A percentile compares a stretch with the other conserved stretches of the same genome.
These are phyloP conservation scores for Diplazon laetatorius DNA, from an alignment of 2,888 invertebrate species.

Conservation along the genomic window DNA sequence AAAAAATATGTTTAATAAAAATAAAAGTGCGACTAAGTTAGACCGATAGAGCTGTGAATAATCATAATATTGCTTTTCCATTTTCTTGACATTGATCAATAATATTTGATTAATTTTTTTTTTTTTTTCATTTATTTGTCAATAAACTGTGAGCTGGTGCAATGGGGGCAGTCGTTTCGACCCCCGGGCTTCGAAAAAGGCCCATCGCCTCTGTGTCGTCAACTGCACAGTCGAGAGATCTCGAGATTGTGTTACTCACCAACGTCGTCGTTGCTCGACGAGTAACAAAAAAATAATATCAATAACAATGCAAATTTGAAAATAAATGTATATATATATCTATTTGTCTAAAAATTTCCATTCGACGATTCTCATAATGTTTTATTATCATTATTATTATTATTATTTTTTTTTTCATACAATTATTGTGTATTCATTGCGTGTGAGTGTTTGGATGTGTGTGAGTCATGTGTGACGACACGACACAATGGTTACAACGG, in stretches of 20 bases:
- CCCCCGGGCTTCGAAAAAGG: no score
- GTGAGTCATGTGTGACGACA: slow-evolving; percentile 32
- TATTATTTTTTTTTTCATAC: no score
- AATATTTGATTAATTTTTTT: background rate
- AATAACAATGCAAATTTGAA: background rate
- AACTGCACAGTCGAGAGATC: no score
- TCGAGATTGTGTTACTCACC: no score
- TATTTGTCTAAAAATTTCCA: slow-evolving; percentile 24
- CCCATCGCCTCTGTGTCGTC: slow-evolving; percentile 23
- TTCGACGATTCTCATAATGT: slow-evolving; percentile 4
- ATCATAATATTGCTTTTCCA: slow-evolving; percentile 14
- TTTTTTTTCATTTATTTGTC: slow-evolving; percentile 7
- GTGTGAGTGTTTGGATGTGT: no score
- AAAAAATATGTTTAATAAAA: no score
- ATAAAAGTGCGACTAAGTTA: slow-evolving; percentile 21
- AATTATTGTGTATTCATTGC: no score
- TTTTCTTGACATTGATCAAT: no score
- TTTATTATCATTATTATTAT: no score
- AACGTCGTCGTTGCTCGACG: slow-evolving; percentile 54
- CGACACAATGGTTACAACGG: slow-evolving; percentile 57
- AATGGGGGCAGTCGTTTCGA: no score
- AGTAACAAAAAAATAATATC: slow-evolving; percentile 8
- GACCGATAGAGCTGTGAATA: slow-evolving; percentile 50
- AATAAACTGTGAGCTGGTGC: no score
- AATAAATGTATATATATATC: slow-evolving; percentile 20